Evolutionary conservation across 2,888 invertebrate genomes (phyloP).

Genomic region (Athalia rosae): DNA sequence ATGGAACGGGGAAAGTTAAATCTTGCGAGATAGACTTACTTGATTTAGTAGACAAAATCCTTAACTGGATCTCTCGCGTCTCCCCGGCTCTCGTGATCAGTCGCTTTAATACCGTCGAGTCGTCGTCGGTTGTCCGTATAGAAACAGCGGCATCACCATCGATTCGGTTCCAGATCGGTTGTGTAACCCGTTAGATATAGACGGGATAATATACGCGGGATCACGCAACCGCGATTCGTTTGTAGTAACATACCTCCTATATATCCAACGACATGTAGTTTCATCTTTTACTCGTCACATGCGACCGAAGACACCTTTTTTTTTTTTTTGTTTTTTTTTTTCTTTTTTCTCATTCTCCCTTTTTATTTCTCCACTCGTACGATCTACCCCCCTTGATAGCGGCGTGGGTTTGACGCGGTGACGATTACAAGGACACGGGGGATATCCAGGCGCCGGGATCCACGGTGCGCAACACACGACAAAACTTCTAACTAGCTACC

Average conservation of each 20-base stretch:
- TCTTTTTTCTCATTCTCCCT: background rate
- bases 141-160: background rate
- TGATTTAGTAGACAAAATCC: constrained; percentile 44
- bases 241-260: background rate
- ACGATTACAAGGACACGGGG: constrained; percentile 6
- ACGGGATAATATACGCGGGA: constrained; percentile 12
- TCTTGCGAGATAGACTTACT: constrained; percentile 38
- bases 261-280: background rate
- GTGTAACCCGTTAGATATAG: constrained; percentile 9
- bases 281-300: too few relatives aligned
- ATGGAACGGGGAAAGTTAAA: constrained; percentile 32
- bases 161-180: background rate
- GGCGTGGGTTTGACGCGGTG: background rate
- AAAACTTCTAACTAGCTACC: background rate
- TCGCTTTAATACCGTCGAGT: background rate
- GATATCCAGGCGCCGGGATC: background rate
- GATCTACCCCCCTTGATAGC: background rate
- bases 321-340: background rate
- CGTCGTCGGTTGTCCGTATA: background rate
- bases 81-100: background rate
- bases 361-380: background rate
- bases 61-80: constrained; percentile 34
- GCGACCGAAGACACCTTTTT: background rate
- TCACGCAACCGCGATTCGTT: constrained; percentile 33
- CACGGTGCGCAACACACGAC: too few relatives aligned